phyloP scores from a whole-genome alignment of 2,113 vertebrate genomes.

The Perccottus glenii region DNA sequence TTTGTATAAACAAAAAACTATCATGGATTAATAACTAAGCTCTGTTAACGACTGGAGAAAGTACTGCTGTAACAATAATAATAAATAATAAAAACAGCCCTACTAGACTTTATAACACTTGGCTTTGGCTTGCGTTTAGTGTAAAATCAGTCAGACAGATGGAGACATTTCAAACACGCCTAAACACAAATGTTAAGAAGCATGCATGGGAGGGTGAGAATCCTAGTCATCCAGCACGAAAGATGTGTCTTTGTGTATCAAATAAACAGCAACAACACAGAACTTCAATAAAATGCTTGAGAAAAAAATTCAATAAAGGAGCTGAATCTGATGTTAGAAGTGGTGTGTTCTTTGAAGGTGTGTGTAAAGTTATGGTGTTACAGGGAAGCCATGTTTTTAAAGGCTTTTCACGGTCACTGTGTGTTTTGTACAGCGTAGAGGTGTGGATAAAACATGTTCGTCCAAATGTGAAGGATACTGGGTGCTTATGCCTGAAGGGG shows the following conservation, averaged over 20 bases:
- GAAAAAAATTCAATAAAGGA: conserved; percentile 34
- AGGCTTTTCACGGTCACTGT: background rate
- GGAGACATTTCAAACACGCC: conserved; percentile 56
- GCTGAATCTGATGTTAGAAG: conserved; percentile 4
- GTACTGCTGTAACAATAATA: no score
- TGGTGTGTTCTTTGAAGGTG: background rate
- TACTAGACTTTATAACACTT: no score
- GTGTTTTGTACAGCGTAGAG: background rate
- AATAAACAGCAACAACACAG: conserved; percentile 25
- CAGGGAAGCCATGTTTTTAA: background rate
- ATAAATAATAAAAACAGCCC: no score
- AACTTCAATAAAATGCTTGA: conserved; percentile 20
- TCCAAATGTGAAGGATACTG: conserved; percentile 65
- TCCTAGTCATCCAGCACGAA: conserved; percentile 24
- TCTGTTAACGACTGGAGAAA: no score
- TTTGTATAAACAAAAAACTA: no score
- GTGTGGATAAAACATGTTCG: conserved; percentile 20
- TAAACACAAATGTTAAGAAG: conserved; percentile 53
- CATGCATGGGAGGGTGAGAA: conserved; percentile 21
- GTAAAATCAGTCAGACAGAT: conserved; percentile 67
- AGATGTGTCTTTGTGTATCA: conserved; percentile 15
- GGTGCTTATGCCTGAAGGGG: conserved; percentile 12
- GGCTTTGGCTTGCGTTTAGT: conserved; percentile 15
- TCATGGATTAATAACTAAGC: no score
- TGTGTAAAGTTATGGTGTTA: background rate